Conservation (phyloP, 2,888 invertebrate species). For the Calameuta idolon region DNA sequence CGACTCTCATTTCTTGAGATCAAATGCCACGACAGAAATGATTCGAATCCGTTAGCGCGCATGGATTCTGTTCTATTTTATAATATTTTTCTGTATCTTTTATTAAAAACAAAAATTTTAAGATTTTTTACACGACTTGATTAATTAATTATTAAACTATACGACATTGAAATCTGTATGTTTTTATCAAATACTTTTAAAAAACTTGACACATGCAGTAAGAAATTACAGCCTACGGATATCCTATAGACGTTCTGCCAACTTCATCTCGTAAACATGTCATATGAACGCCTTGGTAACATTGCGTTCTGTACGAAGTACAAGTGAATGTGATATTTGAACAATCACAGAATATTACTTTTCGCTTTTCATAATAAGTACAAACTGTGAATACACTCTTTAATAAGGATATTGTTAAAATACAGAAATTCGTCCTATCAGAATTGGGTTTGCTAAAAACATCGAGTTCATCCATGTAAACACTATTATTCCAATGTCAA, state of each 20-base stretch:
- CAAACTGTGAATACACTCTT: too few species aligned
- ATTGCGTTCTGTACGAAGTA: background rate
- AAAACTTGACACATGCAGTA: background rate
- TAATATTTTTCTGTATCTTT: background rate
- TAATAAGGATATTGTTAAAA: too few species aligned
- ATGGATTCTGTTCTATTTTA: background rate
- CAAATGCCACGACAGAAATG: constrained; percentile 32
- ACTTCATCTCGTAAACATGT: too few species aligned
- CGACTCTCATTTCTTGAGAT: constrained; percentile 42
- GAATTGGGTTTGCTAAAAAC: background rate
- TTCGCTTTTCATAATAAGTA: too few species aligned
- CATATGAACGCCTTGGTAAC: too few species aligned
- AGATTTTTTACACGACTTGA: background rate
- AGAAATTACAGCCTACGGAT: background rate
- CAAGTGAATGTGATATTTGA: background rate
- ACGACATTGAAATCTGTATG: background rate
- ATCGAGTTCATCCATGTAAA: background rate
- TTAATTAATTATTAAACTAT: background rate
- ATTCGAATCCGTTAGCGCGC: background rate
- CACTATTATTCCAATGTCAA: background rate
- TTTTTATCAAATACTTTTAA: background rate
- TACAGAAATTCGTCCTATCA: background rate
- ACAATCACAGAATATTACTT: too few species aligned
- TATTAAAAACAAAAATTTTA: background rate
- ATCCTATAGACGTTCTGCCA: background rate